A percentile compares a stretch with the other conserved stretches of the same genome.
Conservation (phyloP, 2,888 invertebrate species). For the Ypsolopha sequella region DNA sequence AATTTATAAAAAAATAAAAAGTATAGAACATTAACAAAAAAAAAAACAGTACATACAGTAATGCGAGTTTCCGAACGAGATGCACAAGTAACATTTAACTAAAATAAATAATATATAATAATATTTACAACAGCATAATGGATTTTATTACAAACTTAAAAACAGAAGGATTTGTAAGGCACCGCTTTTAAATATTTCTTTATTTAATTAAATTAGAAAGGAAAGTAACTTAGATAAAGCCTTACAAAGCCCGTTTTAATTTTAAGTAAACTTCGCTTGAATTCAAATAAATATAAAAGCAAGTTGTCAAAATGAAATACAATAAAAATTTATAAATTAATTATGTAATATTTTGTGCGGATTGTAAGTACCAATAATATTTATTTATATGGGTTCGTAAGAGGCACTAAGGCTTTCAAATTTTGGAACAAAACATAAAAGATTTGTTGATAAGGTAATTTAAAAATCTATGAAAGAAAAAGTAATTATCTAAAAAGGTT, state of each 20-base stretch:
- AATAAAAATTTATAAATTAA: conserved; percentile 32
- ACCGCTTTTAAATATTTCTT: not conserved
- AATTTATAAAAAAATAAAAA: conserved; percentile 27
- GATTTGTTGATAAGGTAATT: not conserved
- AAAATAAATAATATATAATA: conserved; percentile 13
- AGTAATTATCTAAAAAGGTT: not conserved
- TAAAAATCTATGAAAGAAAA: not conserved
- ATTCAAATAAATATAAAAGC: conserved; percentile 38
- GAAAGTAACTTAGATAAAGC: not conserved
- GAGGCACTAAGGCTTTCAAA: not conserved
- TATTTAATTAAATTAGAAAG: not conserved
- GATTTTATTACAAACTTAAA: conserved; percentile 2
- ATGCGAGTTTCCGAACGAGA: conserved; percentile 48
- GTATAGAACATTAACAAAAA: conserved; percentile 52
- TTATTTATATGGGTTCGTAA: not conserved
- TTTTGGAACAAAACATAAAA: not conserved
- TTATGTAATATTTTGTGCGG: conserved; percentile 46
- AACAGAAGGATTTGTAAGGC: conserved; percentile 11
- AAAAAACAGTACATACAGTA: conserved; percentile 30
- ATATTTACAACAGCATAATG: conserved; percentile 6
- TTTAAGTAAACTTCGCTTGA: conserved; percentile 60
- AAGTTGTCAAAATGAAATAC: conserved; percentile 48
- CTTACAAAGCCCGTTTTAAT: conserved; percentile 1
- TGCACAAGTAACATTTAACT: conserved; percentile 20
- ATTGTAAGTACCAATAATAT: conserved; percentile 42